Evolutionary conservation across 2,888 invertebrate species (phyloP).

Genomic region (Cheilosia variabilis): DNA sequence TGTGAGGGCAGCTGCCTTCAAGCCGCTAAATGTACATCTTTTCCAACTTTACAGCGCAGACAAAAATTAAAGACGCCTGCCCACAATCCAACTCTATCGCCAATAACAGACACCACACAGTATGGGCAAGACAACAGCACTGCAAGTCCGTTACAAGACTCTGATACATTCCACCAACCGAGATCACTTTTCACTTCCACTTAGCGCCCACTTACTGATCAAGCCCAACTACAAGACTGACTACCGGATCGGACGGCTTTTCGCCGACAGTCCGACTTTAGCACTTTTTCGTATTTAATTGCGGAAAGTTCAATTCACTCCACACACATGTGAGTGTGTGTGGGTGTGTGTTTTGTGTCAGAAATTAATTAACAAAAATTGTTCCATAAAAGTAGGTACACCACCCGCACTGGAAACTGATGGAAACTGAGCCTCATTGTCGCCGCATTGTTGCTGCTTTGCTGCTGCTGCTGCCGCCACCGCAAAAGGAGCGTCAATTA

Average conservation of each 20-base stretch:
- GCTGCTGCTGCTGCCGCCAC: not conserved
- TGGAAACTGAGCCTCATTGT: slow-evolving; percentile 19
- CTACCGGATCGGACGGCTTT: not conserved
- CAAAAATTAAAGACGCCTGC: too few species aligned
- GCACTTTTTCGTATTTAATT: slow-evolving; percentile 33
- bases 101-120: not conserved
- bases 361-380: slow-evolving; percentile 58
- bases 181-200: slow-evolving; percentile 15
- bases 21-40: too few species aligned
- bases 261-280: slow-evolving; percentile 10
- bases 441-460: not conserved
- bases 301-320: slow-evolving; percentile 33
- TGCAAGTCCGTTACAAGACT: not conserved
- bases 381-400: slow-evolving; percentile 20
- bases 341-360: slow-evolving; percentile 8
- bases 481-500: slow-evolving; percentile 50
- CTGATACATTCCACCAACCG: not conserved
- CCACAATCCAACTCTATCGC: slow-evolving; percentile 1
- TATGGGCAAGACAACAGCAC: not conserved
- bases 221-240: slow-evolving; percentile 33
- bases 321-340: slow-evolving; percentile 42
- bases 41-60: too few species aligned
- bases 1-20: too few species aligned
- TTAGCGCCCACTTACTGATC: slow-evolving; percentile 32
- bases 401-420: slow-evolving; percentile 38